A percentile compares a stretch with the other conserved stretches of the same genome.
phyloP scores from a whole-genome alignment of 2,113 vertebrate species.

The Odocoileus hemionus region DNA sequence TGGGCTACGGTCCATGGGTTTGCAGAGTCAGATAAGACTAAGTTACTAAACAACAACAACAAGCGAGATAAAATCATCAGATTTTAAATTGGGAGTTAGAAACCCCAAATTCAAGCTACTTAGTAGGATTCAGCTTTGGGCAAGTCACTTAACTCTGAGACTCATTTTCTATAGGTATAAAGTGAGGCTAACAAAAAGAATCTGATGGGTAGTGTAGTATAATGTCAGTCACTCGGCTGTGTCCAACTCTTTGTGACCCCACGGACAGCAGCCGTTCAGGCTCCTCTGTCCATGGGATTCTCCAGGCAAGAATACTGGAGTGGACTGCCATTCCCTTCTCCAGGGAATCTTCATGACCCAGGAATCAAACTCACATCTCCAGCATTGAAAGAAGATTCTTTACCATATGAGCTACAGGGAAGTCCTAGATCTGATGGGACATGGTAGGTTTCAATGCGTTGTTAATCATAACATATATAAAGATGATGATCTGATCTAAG shows the following conservation, averaged over 20 bases:
- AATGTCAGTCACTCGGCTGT: not conserved
- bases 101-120: not conserved
- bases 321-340: not conserved
- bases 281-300: not conserved
- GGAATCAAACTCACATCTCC: not conserved
- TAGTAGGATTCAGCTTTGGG: not conserved
- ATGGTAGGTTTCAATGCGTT: not conserved
- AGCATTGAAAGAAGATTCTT: not conserved
- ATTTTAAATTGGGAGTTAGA: conserved; percentile 7
- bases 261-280: accelerated
- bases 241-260: not conserved
- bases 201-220: not conserved
- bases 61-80: not conserved
- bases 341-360: not conserved
- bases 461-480: not conserved
- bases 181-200: not conserved
- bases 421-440: not conserved
- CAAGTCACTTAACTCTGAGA: not conserved
- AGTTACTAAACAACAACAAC: not conserved
- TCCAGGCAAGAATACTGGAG: not conserved
- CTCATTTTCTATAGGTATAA: not conserved
- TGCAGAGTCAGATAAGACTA: not conserved
- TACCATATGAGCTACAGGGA: not conserved
- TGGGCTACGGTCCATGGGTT: accelerated
- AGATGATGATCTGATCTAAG: not conserved